Percentiles rank a stretch among this genome's conserved stretches.
Evolutionary conservation across 2,888 invertebrate species (phyloP).

Genomic region (Cyaniris semiargus): DNA sequence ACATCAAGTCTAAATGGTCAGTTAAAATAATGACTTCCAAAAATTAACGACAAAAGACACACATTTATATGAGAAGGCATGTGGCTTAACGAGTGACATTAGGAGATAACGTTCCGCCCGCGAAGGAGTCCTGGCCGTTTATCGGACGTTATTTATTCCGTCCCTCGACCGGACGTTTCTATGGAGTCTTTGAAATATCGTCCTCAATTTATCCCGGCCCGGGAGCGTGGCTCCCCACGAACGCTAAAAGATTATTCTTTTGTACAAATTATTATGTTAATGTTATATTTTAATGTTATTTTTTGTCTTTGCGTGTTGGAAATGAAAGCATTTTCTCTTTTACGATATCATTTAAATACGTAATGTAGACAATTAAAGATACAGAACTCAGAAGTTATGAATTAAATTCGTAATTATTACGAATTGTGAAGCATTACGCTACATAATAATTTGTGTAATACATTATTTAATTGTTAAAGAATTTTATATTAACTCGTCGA

Average conservation of each 20-base stretch:
- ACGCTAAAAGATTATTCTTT: neutral
- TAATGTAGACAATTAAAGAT: neutral
- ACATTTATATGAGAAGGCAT: neutral
- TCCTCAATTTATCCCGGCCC: neutral
- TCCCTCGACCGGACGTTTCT: neutral
- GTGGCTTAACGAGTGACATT: neutral
- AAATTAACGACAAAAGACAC: neutral
- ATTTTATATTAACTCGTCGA: too few species aligned
- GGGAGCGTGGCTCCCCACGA: neutral
- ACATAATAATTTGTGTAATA: too few species aligned
- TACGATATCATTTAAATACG: neutral
- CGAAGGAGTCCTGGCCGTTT: neutral
- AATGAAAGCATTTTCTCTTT: neutral
- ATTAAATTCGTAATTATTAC: neutral
- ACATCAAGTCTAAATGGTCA: too few species aligned
- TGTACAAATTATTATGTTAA: neutral
- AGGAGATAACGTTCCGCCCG: neutral
- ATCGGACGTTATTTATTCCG: neutral
- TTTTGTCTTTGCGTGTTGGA: neutral
- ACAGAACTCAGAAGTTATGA: neutral
- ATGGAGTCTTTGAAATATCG: conserved; percentile 2
- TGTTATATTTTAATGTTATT: neutral
- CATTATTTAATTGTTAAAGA: too few species aligned
- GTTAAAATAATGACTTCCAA: too few species aligned
- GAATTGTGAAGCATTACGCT: too few species aligned